phyloP scores from a whole-genome alignment of 2,797 vertebrate genomes.

The Eulemur rubriventer region DNA sequence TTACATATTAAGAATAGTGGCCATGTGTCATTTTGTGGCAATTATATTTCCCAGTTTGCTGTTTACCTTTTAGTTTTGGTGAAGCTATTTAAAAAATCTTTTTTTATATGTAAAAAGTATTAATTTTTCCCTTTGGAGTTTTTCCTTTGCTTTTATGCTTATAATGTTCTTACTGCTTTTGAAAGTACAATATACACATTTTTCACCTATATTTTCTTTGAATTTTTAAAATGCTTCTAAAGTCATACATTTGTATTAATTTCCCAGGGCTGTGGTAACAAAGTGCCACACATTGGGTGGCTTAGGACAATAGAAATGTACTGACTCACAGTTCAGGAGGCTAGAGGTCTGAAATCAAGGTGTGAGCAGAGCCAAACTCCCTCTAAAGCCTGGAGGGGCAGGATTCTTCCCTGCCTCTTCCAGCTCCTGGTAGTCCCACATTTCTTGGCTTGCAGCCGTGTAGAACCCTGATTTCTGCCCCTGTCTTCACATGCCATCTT shows the following conservation, averaged over 20 bases:
- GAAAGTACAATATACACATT: neutral
- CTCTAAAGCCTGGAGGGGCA: neutral
- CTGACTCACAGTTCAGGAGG: neutral
- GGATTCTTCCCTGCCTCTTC: neutral
- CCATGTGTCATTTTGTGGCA: neutral
- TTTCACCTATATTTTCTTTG: neutral
- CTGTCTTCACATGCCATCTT: neutral
- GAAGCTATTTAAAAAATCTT: neutral
- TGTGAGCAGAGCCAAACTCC: neutral
- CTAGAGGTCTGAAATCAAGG: neutral
- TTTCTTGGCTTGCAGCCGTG: neutral
- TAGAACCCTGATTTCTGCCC: neutral
- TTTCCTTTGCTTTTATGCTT: constrained; percentile 21
- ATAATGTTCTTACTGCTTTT: constrained; percentile 16
- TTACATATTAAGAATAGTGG: neutral
- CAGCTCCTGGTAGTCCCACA: neutral
- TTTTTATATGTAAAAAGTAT: neutral
- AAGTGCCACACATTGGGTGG: neutral
- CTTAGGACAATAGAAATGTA: neutral
- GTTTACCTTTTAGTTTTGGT: neutral
- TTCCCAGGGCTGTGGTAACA: neutral
- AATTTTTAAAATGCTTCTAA: neutral
- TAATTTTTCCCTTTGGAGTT: neutral
- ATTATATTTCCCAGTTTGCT: neutral
- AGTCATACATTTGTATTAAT: neutral